phyloP scores from a whole-genome alignment of 2,797 vertebrate genomes.

The Coluber constrictor region DNA sequence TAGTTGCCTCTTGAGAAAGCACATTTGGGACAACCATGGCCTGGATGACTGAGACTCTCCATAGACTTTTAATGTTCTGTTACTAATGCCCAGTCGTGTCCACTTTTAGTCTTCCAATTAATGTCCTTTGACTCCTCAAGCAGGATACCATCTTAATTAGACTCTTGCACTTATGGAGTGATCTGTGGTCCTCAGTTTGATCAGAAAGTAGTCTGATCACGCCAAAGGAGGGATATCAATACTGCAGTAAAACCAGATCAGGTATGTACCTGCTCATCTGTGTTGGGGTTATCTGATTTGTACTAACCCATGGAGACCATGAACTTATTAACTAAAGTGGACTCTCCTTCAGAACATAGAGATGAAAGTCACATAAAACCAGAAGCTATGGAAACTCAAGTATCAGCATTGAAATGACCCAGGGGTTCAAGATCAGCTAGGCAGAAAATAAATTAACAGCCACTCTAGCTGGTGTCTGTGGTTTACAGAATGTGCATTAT shows the following conservation, averaged over 20 bases:
- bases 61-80: neutral
- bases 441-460: too few relatives aligned
- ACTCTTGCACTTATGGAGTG: neutral
- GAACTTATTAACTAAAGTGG: neutral
- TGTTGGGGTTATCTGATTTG: neutral
- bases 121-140: neutral
- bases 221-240: neutral
- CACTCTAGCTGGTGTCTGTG: too few relatives aligned
- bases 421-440: too few relatives aligned
- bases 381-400: neutral
- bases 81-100: neutral
- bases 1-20: too few relatives aligned
- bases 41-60: too few relatives aligned
- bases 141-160: neutral
- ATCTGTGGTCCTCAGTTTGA: neutral
- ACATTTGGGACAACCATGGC: too few relatives aligned
- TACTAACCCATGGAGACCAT: neutral
- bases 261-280: neutral
- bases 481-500: too few relatives aligned
- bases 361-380: neutral
- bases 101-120: neutral
- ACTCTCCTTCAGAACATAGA: neutral
- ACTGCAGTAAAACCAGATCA: neutral
- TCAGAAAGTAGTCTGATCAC: neutral
- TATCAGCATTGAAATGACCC: too few relatives aligned